Evolutionary conservation across 2,113 vertebrate species (phyloP), one percentile per base, ranked within the genome.

Genomic region (Scomber scombrus): DNA sequence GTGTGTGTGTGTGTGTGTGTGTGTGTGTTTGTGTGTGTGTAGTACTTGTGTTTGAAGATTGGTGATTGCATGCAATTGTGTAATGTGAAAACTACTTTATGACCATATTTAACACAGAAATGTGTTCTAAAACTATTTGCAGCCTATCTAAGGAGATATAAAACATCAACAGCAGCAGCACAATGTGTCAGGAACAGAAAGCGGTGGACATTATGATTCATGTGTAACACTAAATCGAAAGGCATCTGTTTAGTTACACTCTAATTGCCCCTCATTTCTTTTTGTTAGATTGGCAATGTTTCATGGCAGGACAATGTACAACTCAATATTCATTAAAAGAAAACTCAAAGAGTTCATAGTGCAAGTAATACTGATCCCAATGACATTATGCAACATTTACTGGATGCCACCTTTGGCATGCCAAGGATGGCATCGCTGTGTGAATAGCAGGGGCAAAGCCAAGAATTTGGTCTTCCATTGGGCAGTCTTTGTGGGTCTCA

Each of bases 121-220:
- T 5, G 6, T 69, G 60, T 64, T 78, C 16, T 67, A 61, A 56
- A 50, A 69, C 68, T 84, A 55, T 72, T 80, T 84, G 16, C 16
- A 70, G 50, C 80, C 56, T 78, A 68, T 85, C 26, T 78, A 16
- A 4, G 10, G 47, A 49, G 63, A 60, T 70, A 80, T 80, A 55
- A 61, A 58, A 81, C 85, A 49, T 85, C 68, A 81, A 84, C 65
- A 34, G 50, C 4, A 34, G 60, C 49, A 50, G 56, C 63, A 75
- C 71, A 88, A 52, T 84, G 66, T 70, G 69, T 72, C 80, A 13
- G 26, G 75, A 84, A 87, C 79, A 87, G 85, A 57, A 16, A 68
- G 40, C 57, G 54, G 61, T 5, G 26, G 55, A n/a, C 60, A 66
- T 70, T 26, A n/a, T 63, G 64, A 66, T 55, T 71, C 54, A 68